phyloP scores from a whole-genome alignment of 2,797 vertebrate species.

The Tinamus major region DNA sequence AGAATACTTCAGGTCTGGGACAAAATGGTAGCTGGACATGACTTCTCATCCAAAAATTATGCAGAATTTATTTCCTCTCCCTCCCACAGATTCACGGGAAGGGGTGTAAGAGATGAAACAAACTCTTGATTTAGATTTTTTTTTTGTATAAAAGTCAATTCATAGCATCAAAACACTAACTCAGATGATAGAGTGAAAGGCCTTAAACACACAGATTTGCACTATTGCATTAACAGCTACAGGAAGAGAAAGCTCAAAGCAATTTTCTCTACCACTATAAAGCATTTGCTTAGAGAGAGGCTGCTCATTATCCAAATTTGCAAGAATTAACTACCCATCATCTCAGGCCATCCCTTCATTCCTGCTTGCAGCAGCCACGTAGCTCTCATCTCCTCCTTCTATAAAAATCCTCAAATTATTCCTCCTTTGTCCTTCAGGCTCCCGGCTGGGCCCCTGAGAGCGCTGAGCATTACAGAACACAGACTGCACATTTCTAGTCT shows the following conservation, averaged over 20 bases:
- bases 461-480: not conserved
- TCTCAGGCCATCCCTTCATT: not conserved
- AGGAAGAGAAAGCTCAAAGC: not conserved
- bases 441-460: conserved; percentile 5
- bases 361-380: not conserved
- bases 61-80: accelerated
- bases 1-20: not conserved
- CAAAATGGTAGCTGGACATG: not conserved
- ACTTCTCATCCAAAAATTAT: not conserved
- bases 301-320: not conserved
- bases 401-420: conserved; percentile 12
- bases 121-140: not conserved
- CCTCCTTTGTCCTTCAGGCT: conserved; percentile 14
- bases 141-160: not conserved
- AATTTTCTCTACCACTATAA: not conserved
- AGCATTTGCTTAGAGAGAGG: not conserved
- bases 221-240: not conserved
- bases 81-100: not conserved
- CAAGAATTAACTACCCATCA: not conserved
- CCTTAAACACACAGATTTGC: not conserved
- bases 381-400: not conserved
- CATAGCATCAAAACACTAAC: not conserved
- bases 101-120: not conserved
- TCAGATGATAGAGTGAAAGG: not conserved
- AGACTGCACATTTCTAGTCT: not conserved